phyloP scores from a whole-genome alignment of 2,113 vertebrate genomes.

The Chrysemys picta region DNA sequence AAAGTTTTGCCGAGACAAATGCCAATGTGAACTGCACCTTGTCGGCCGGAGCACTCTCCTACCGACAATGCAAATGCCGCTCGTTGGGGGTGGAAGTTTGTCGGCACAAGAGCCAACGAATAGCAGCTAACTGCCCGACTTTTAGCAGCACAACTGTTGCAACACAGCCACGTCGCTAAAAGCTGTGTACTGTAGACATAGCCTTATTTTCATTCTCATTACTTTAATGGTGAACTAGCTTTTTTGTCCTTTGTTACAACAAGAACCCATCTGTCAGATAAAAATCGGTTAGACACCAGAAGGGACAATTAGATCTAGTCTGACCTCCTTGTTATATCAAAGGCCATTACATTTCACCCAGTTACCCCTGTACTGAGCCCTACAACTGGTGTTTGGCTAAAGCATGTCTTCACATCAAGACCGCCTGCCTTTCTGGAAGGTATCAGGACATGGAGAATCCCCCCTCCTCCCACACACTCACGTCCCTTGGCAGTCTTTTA shows the following conservation, averaged over 20 bases:
- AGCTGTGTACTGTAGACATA: no score
- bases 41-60: no score
- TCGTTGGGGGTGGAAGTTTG: no score
- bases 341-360: not conserved
- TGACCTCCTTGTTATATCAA: not conserved
- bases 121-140: no score
- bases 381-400: not conserved
- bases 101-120: no score
- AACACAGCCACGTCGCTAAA: no score
- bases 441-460: no score
- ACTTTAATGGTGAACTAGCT: not conserved
- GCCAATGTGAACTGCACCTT: no score
- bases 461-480: not conserved
- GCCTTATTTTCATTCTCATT: rapidly evolving
- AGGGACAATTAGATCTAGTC: not conserved
- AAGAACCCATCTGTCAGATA: not conserved
- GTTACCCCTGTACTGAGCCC: not conserved
- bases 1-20: no score
- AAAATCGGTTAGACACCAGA: not conserved
- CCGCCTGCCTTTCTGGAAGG: no score
- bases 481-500: not conserved
- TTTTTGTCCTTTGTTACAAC: not conserved
- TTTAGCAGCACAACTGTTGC: no score
- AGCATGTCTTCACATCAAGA: not conserved
- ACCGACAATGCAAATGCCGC: no score